Base-by-base conservation (phyloP, 2,888 invertebrate species). In the Oscheius sp. region DNA sequence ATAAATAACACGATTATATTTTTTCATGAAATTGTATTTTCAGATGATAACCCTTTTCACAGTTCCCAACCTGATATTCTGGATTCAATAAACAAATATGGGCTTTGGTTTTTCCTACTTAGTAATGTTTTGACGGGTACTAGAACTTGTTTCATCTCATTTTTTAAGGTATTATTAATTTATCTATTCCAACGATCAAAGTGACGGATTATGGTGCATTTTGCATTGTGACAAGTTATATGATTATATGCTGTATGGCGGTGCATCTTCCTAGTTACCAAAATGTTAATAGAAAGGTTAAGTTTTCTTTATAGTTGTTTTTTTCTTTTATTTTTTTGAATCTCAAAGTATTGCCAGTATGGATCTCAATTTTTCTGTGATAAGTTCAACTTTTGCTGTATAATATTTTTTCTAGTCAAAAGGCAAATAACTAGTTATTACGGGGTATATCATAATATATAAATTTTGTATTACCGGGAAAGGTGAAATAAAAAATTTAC, bases 51-150 rank as follows among this genome's bases (percentile, higher is more conserved):
- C 45, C 78, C 80, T n/a, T 80, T 77, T 62, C 71, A 67, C 14
- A 50, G 70, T 5, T 59, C 73, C 2, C 65, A 75, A 32, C 80
- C 81, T 28, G 80, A 80, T 56, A 71, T 82, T 9, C 49, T 72
- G 41, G 68, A 67, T 20, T 69, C 80, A 26, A 72, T 85, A 47
- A 82, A 80, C 67, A 74, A 74, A 2, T 70, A 77, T 45, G 93
- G 93, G 1, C 87, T 95, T 32, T 85, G 90, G n/a, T 93, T 92
- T 86, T 96, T 96, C 86, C 87, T 96, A 62, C 74, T 92, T 14
- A 91, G 92, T 1, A 96, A 96, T 88, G 75, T 95, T 32, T 85
- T 92, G 17, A 96, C 95, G 0, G 95, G 95, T 9, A 26, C 2
- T 30, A 49, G 36, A 12, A 8, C 14, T 5, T 41, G 3, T 26